Evolutionary conservation across 2,113 vertebrate species (phyloP), one percentile per base, ranked within the genome.

Genomic region (Gymnorhina tibicen): DNA sequence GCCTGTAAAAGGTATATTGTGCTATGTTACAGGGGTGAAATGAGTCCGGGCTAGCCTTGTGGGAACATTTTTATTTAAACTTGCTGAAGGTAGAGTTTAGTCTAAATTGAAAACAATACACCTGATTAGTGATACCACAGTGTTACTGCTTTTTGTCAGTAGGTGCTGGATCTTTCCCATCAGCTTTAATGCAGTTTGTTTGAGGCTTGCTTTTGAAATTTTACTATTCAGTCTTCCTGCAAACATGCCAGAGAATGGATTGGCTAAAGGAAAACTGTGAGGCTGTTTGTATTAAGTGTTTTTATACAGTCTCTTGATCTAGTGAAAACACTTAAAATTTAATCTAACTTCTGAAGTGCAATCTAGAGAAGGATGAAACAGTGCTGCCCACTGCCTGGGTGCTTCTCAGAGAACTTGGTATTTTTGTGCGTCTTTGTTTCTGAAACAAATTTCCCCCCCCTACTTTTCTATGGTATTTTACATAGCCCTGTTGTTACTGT

Each of bases 191-290:
- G 39, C 22, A 49, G 14, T 47, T 70, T 84, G 28, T 60, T 55
- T 67, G 62, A 72, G 20, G 15, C 42, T 82, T 56, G 50, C 64
- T 92, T 87, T 87, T 77, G 17, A 39, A 68, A 30, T 81, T 37
- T 60, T 52, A 13, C 32, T 74, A 0, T 42, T 74, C 5, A 23
- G n/a, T 62, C 33, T 79, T 42, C 78, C 44, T 56, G 35, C 49
- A 83, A n/a, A 33, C 5, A 4, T 0, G 0, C 33, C 0, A 1
- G 19, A 47, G 26, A 68, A 23, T 20, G 39, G n/a, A 33, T 58
- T 63, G 52, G 13, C 33, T 75, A 7, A 59, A 88, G 44, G 23
- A 50, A 75, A 46, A 33, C 33, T 16, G 30, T 2, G 5, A 70
- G n/a, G 20, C n/a, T 74, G 7, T 41, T 78, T 70, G 22, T 22